Evolutionary conservation across 1,140 invertebrate species (phyloP), one percentile per base, ranked within the genome.

Genomic region (Ectropis grisescens): DNA sequence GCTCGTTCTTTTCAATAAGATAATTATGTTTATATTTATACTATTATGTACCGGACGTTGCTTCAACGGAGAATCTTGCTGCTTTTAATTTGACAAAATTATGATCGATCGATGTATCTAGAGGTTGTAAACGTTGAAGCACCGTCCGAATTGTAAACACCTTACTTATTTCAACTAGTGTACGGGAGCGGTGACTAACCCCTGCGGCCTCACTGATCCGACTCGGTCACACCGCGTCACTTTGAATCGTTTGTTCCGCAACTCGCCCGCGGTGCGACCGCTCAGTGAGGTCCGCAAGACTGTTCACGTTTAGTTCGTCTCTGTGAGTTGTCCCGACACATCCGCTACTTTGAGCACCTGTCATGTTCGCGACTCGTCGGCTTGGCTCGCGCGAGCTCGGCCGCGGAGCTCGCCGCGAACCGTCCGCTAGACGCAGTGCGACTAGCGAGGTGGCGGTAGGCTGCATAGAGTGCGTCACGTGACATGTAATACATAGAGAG

Each of bases 361-460:
- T 54, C 43, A 59, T 66, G 58, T 62, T 59, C 59, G 58, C 33
- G 29, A 52, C 37, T 44, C 47, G 16, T 19, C 16, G 16, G 61
- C 61, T 66, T 66, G 58, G 58, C 55, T 66, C 52, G 33, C 57
- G 61, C 62, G 58, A 53, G 43, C 40, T 51, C 58, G 58, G 36
- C 48, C 39, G 16, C 29, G n/a, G n/a, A n/a, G n/a, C n/a, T n/a
- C n/a, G n/a, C n/a, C n/a, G n/a, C n/a, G 47, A 38, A 43, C 33
- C 45, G 41, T 47, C 49, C 50, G 48, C 40, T 49, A 50, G 47
- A 43, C 12, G 47, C 48, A 50, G 51, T 52, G 49, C 56, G 8
- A 19, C 16, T 59, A 53, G 52, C 42, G 47, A 49, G 61, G 62
- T 67, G 62, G 64, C 52, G 64, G 62, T 64, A 64, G 58, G 51